These are phyloP conservation scores for Chymomyza amoena DNA, from an alignment of 2,888 invertebrate species.

Conservation along the genomic window DNA sequence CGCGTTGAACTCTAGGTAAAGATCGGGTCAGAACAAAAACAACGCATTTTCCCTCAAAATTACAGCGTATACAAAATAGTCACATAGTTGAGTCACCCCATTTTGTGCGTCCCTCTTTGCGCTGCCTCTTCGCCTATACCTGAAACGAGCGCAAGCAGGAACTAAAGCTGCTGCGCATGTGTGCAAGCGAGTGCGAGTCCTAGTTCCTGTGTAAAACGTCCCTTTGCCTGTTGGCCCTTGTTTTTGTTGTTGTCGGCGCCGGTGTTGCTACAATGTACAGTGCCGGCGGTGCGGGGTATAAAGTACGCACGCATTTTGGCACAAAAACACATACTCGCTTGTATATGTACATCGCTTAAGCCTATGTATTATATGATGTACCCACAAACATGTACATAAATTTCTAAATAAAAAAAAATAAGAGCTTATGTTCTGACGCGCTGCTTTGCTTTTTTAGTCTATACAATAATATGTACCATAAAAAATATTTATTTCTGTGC, in stretches of 20 bases:
- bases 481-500: constrained; percentile 49
- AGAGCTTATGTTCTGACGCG: constrained; percentile 58
- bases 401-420: constrained; percentile 37
- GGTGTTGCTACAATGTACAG: constrained; percentile 5
- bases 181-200: not conserved
- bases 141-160: constrained; percentile 7
- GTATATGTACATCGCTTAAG: not conserved
- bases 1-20: not conserved
- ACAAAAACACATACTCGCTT: constrained; percentile 21
- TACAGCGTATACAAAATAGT: not conserved
- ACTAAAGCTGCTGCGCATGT: not conserved
- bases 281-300: constrained; percentile 20
- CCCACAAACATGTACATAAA: constrained; percentile 48
- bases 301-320: constrained; percentile 30
- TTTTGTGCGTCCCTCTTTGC: not conserved
- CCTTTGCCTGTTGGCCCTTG: constrained; percentile 7
- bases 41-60: not conserved
- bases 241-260: constrained; percentile 19
- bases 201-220: not conserved
- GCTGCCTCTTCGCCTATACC: constrained; percentile 20
- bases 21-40: not conserved
- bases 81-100: not conserved
- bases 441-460: constrained; percentile 40
- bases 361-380: constrained; percentile 16
- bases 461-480: constrained; percentile 11